Base-by-base conservation (phyloP, 1,140 invertebrate genomes). In the Dendrolimus kikuchii region DNA sequence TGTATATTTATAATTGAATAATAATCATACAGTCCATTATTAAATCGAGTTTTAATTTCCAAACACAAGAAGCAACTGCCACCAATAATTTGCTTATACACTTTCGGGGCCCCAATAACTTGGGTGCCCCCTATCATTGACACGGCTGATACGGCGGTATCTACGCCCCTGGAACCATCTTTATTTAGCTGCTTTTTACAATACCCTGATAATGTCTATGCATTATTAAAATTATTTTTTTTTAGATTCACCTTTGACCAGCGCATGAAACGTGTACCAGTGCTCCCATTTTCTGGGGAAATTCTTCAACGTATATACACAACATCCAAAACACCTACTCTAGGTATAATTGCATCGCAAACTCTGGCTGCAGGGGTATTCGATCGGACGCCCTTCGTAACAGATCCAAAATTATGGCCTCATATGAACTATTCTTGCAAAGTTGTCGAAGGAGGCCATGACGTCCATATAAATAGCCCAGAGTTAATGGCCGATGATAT, bases 211-310 rank as follows among this genome's bases (percentile, higher is more conserved):
- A n/a, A n/a, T n/a, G n/a, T n/a, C n/a, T n/a, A n/a, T n/a, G n/a
- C n/a, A n/a, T n/a, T n/a, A n/a, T n/a, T n/a, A n/a, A n/a, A n/a
- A n/a, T n/a, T n/a, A n/a, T n/a, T n/a, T n/a, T n/a, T n/a, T n/a
- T n/a, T 48, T 40, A 55, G 77, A 53, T 73, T 78, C 46, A 70
- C 74, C 2, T 75, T 68, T 57, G 76, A 81, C 51, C 76, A 81
- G 47, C 62, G 78, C 1, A 73, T 74, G 67, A 79, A 79, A 49
- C 57, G 63, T 39, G 48, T 68, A 0, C 63, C 70, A n/a, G 51
- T 58, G 1, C 41, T 69, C 7, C 74, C 68, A 2, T 70, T 67
- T 41, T 60, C 72, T 0, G 53, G 62, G 0, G 64, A 67, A 4
- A 40, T 66, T 36, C 37, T 77, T 1, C 50, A 58, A 37, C 38